Base-by-base conservation (phyloP, 2,888 invertebrate species). In the Criorhina ranunculi region DNA sequence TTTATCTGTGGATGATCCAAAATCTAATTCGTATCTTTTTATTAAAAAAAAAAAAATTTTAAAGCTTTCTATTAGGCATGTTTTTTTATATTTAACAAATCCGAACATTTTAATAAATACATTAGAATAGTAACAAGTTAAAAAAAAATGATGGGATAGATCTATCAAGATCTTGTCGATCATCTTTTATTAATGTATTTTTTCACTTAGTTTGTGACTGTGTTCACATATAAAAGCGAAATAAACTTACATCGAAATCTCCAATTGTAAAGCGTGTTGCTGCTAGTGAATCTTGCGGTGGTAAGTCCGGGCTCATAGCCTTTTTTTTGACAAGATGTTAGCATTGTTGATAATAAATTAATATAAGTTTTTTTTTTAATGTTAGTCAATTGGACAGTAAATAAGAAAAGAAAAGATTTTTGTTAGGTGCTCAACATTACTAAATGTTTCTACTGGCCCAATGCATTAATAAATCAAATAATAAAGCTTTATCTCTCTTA, bases 221-320 rank as follows among this genome's bases (percentile, higher is more conserved):
- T 72, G 44, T 67, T 42, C 86, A 87, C 69, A 66, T 49, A 33
- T 31, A 80, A 78, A 87, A 49, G 87, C 60, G 85, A 81, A 88
- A 79, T 78, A 51, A 90, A 93, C 95, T 95, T 93, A 95, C 95
- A 92, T 95, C 95, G 92, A 95, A 95, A 92, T 95, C 95, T 89
- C 95, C 95, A 89, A 95, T 95, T 91, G 95, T 95, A 93, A 95
- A 95, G 90, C 92, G 93, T 89, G 94, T 94, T 88, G 91, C 92
- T 89, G 91, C 90, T 88, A 92, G 89, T 89, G 90, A 92, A 86
- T 94, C 92, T 90, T 94, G 94, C 88, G 94, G 94, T 76, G 94
- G 94, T 89, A 94, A 93, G 90, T 93, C 93, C 89, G 94, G 94
- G 77, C 94, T 94, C 90, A 94, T 91, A 90, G 94, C 93, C 94